Conservation (phyloP, 2,888 invertebrate species). For the Drosophila phalerata region DNA sequence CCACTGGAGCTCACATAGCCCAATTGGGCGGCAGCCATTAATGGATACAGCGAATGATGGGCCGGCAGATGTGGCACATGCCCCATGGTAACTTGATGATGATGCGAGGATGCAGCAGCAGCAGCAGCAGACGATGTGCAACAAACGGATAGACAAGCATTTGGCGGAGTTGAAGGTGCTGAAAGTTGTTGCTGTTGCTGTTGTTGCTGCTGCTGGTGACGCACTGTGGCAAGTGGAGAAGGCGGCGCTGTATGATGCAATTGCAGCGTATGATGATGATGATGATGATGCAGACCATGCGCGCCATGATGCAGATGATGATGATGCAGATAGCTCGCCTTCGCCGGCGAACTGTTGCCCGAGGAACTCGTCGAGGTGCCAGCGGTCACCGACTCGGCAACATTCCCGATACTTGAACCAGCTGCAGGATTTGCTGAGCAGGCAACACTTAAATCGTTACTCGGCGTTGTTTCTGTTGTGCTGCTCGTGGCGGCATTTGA, state of each 20-base stretch:
- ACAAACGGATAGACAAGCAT: conserved; percentile 53
- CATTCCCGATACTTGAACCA: conserved; percentile 2
- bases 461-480: conserved; percentile 3
- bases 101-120: conserved; percentile 54
- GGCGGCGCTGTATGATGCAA: conserved; percentile 74
- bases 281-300: conserved; percentile 44
- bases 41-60: conserved; percentile 78
- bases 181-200: conserved; percentile 46
- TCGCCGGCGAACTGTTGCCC: conserved; percentile 58
- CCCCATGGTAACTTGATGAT: conserved; percentile 49
- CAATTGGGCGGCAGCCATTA: conserved; percentile 73
- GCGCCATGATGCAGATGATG: conserved; percentile 59
- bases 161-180: conserved; percentile 39
- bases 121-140: conserved; percentile 47
- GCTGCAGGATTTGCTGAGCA: neutral
- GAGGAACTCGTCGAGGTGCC: conserved; percentile 58
- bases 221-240: conserved; percentile 66
- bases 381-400: conserved; percentile 17
- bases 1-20: conserved; percentile 78
- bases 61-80: conserved; percentile 59
- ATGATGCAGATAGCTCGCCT: conserved; percentile 64
- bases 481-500: conserved; percentile 8
- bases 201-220: conserved; percentile 66
- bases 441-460: neutral
- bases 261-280: conserved; percentile 67